Base-by-base conservation (phyloP, 2,888 invertebrate genomes). In the Helobdella robusta region DNA sequence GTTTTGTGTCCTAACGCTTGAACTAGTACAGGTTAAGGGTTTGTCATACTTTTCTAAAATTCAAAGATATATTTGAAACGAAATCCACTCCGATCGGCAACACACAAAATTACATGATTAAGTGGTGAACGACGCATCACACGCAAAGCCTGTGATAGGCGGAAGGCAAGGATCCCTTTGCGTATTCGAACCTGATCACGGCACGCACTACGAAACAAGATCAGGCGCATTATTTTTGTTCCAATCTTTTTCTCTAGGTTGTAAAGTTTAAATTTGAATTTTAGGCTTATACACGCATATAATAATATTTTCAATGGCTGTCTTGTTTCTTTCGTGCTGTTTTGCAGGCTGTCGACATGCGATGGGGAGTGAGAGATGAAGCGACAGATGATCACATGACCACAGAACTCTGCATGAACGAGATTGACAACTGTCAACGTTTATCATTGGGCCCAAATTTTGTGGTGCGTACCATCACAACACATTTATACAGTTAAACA, bases 321-420 rank as follows among this genome's bases (percentile, higher is more conserved):
- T 52, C 8, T 52, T 52, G 20, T n/a, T 52, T 8, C 11, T 23
- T 18, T 11, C 20, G 20, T 52, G 52, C 11, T 18, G 11, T 20
- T 34, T 61, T 71, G 11, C 72, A 91, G 91, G 94, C 95, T 2
- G 95, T 95, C 34, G 95, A 95, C 81, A 95, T 95, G 95, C 84
- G 95, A 75, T 95, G 95, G 95, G 95, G 95, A 4, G 94, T 95
- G 0, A 83, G 95, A 74, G 95, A 97, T 76, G 95, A 95, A 80
- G 94, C 95, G 0, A 97, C 95, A 0, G 95, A 97, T 75, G 97
- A 97, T 85, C 97, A 97, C 82, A 94, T 94, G 94, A 97, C 95
- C 25, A 95, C 95, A 0, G 92, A 94, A 75, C 84, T 97, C 0
- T 97, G 97, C 77, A 94, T 97, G 91, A 86, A 90, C 70, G 97